A percentile compares a stretch with the other conserved stretches of the same genome.
phyloP scores from a whole-genome alignment of 2,888 invertebrate species.

The Chrysolina oricalcia region DNA sequence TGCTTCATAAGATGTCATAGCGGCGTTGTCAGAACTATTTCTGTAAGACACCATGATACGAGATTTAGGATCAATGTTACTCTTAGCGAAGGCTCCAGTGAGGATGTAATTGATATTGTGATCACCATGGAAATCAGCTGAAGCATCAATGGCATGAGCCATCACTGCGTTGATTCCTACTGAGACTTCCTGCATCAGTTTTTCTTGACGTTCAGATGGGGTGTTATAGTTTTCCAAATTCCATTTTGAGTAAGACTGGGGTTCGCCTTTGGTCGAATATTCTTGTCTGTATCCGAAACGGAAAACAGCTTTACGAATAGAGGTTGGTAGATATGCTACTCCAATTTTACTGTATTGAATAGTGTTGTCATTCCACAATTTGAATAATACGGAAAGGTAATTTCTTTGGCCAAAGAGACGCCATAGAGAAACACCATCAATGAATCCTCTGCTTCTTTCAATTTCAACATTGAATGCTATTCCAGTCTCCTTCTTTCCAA shows the following conservation, averaged over 20 bases:
- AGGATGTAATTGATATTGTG: conserved; percentile 73
- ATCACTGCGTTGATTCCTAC: conserved; percentile 74
- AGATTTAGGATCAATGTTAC: conserved; percentile 75
- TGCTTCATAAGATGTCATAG: conserved; percentile 70
- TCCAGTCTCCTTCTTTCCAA: conserved; percentile 74
- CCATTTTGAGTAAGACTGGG: conserved; percentile 32
- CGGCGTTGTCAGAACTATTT: conserved; percentile 64
- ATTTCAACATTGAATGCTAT: conserved; percentile 74
- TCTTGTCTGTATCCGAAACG: conserved; percentile 53
- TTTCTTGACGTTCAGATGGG: conserved; percentile 71
- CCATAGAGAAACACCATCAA: conserved; percentile 67
- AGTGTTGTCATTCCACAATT: conserved; percentile 69
- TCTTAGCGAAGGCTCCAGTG: conserved; percentile 74
- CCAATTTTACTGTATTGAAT: conserved; percentile 73
- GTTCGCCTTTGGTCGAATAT: conserved; percentile 49
- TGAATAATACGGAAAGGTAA: conserved; percentile 56
- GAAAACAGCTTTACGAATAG: conserved; percentile 51
- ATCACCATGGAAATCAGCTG: conserved; percentile 74
- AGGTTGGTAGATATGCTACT: conserved; percentile 69
- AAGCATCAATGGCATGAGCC: conserved; percentile 74
- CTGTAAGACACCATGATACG: conserved; percentile 74
- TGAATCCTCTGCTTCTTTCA: conserved; percentile 73
- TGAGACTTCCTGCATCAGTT: conserved; percentile 74
- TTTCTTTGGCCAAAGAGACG: conserved; percentile 61
- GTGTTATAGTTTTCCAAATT: conserved; percentile 60